phyloP scores from a whole-genome alignment of 2,888 invertebrate genomes.

The Argynnis bischoffii region DNA sequence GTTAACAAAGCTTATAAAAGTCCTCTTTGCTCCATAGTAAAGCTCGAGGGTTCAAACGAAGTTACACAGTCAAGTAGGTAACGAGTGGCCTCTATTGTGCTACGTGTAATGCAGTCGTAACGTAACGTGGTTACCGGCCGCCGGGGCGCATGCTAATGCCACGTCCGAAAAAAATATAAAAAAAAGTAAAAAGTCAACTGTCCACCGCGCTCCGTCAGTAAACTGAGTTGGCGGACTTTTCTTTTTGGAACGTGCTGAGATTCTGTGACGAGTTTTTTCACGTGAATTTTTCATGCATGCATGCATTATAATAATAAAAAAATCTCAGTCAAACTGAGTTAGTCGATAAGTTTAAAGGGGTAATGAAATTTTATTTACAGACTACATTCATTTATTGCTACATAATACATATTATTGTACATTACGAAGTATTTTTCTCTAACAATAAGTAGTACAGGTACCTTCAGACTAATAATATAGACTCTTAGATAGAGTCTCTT shows the following conservation, averaged over 20 bases:
- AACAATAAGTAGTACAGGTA: too few species aligned
- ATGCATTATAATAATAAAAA: neutral
- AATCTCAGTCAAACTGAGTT: neutral
- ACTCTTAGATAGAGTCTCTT: too few species aligned
- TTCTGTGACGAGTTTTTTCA: slow-evolving; percentile 31
- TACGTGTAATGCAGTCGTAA: slow-evolving; percentile 53
- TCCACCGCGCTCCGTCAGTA: slow-evolving; percentile 41
- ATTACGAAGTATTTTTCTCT: too few species aligned
- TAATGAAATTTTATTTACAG: neutral
- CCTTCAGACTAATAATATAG: too few species aligned
- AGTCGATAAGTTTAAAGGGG: neutral
- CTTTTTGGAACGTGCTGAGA: slow-evolving; percentile 36
- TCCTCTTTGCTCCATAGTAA: slow-evolving; percentile 46
- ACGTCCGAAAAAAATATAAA: slow-evolving; percentile 45
- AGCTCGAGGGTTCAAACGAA: slow-evolving; percentile 66
- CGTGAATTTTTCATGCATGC: slow-evolving; percentile 21
- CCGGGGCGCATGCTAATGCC: slow-evolving; percentile 71
- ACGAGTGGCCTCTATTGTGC: slow-evolving; percentile 74
- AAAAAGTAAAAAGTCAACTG: slow-evolving; percentile 48
- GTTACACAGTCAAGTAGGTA: slow-evolving; percentile 81
- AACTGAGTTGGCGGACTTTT: slow-evolving; percentile 35
- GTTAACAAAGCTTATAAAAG: slow-evolving; percentile 39
- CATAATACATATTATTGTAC: too few species aligned
- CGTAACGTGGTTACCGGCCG: slow-evolving; percentile 71
- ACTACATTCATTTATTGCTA: too few species aligned